phyloP scores from a whole-genome alignment of 2,888 invertebrate genomes.

The Leucania comma region DNA sequence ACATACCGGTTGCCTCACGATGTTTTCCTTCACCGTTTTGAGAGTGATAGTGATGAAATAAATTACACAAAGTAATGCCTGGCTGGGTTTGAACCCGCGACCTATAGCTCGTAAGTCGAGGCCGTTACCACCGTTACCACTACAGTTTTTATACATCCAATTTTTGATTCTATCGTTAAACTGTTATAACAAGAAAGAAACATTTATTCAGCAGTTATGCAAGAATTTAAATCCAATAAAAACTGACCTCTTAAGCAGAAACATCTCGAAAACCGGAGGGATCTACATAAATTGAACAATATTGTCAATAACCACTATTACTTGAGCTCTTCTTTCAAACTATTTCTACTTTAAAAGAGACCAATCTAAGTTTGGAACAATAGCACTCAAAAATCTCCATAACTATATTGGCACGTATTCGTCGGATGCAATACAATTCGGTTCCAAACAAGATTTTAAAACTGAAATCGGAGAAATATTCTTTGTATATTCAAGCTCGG shows the following conservation, averaged over 20 bases:
- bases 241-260: conserved; percentile 34
- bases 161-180: conserved; percentile 23
- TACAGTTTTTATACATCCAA: background rate
- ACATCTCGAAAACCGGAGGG: conserved; percentile 19
- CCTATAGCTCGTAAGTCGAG: too few species aligned
- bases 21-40: too few species aligned
- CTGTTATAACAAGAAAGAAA: background rate
- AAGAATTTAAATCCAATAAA: conserved; percentile 43
- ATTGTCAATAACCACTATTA: conserved; percentile 24
- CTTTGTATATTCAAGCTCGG: conserved; percentile 45
- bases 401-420: conserved; percentile 60
- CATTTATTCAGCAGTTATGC: conserved; percentile 23
- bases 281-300: conserved; percentile 44
- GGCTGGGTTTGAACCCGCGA: too few species aligned
- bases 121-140: too few species aligned
- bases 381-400: conserved; percentile 52
- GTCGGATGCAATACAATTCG: conserved; percentile 52
- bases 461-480: conserved; percentile 52
- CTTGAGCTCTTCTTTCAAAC: conserved; percentile 20
- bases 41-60: too few species aligned
- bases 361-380: conserved; percentile 51
- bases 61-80: too few species aligned
- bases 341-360: conserved; percentile 24
- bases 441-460: conserved; percentile 61
- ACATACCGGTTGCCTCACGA: too few species aligned